phyloP scores from a whole-genome alignment of 2,888 invertebrate species.

The Cataglyphis rosenhaueri region DNA sequence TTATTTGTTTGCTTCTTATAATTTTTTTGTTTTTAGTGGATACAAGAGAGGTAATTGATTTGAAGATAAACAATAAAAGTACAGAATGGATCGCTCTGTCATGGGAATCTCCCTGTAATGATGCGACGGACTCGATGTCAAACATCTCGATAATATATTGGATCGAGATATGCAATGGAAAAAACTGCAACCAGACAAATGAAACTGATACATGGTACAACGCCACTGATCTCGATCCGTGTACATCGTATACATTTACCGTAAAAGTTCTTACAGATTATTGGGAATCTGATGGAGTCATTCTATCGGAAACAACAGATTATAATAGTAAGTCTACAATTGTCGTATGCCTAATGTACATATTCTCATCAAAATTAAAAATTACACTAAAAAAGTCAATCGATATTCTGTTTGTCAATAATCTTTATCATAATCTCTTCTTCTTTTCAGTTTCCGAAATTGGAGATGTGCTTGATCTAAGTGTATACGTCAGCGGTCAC shows the following conservation, averaged over 20 bases:
- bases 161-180: slow-evolving; percentile 51
- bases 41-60: slow-evolving; percentile 46
- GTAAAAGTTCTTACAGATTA: slow-evolving; percentile 56
- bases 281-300: slow-evolving; percentile 42
- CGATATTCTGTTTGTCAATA: not conserved
- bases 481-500: not conserved
- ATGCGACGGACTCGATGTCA: not conserved
- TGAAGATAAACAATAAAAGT: slow-evolving; percentile 33
- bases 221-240: slow-evolving; percentile 69
- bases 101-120: slow-evolving; percentile 61
- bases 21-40: slow-evolving; percentile 21
- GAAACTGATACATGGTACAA: slow-evolving; percentile 34
- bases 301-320: slow-evolving; percentile 45
- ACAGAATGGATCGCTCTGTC: slow-evolving; percentile 65
- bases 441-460: slow-evolving; percentile 58
- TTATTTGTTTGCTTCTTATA: not conserved
- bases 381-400: too few relatives aligned
- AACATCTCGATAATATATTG: slow-evolving; percentile 53
- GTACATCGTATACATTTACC: slow-evolving; percentile 68
- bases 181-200: slow-evolving; percentile 25
- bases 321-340: slow-evolving; percentile 58
- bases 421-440: not conserved
- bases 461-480: slow-evolving; percentile 54
- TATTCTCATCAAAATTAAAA: not conserved
- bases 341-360: not conserved